Percentiles rank a stretch among this genome's conserved stretches.
These are phyloP conservation scores for Leucozona laternaria DNA, from an alignment of 2,888 invertebrate genomes.

Conservation along the genomic window DNA sequence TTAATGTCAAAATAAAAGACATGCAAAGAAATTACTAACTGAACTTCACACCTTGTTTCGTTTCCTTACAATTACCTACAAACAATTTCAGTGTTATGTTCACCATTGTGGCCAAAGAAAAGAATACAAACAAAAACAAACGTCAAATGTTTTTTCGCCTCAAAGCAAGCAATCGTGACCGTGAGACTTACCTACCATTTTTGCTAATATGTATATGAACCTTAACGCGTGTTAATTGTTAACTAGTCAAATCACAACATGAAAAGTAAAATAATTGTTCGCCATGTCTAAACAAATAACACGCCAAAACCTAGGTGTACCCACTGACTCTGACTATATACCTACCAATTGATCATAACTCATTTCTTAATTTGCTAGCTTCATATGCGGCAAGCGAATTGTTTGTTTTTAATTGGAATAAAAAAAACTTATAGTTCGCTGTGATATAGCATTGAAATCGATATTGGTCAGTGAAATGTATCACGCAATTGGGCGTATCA, in stretches of 20 bases:
- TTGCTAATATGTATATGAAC: slow-evolving; percentile 28
- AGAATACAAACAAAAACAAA: neutral
- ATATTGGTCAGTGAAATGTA: slow-evolving; percentile 45
- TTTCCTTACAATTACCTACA: no score
- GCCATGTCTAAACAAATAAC: slow-evolving; percentile 6
- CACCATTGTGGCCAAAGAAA: neutral
- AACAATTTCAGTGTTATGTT: no score
- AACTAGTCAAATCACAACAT: slow-evolving; percentile 33
- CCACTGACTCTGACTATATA: neutral
- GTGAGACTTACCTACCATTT: slow-evolving; percentile 6
- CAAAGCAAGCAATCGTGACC: neutral
- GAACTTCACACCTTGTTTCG: no score
- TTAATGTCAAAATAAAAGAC: no score
- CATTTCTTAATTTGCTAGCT: slow-evolving; percentile 45
- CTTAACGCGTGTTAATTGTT: slow-evolving; percentile 52
- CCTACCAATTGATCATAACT: slow-evolving; percentile 41
- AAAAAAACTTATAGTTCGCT: neutral
- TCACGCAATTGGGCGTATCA: slow-evolving; percentile 65
- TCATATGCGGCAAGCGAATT: neutral
- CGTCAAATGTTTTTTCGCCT: slow-evolving; percentile 20
- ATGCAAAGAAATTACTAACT: no score
- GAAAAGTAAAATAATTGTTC: slow-evolving; percentile 10
- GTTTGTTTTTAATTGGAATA: slow-evolving; percentile 8
- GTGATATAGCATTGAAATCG: slow-evolving; percentile 49
- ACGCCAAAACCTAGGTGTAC: neutral